phyloP scores from a whole-genome alignment of 2,113 vertebrate genomes.

The Pimephales promelas region DNA sequence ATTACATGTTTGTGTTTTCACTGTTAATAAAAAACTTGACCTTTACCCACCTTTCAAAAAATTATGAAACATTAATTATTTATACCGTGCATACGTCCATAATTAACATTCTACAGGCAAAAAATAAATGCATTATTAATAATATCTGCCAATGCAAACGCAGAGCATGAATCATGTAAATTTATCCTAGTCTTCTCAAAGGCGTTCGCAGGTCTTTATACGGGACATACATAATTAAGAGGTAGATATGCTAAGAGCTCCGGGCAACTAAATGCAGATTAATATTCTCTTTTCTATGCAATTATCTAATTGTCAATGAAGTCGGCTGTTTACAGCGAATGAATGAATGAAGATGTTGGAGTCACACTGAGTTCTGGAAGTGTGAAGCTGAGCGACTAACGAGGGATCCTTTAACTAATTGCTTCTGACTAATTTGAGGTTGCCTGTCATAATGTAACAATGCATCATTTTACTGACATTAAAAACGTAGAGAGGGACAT shows the following conservation, averaged over 20 bases:
- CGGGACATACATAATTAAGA: background rate
- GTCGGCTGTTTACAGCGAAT: constrained; percentile 20
- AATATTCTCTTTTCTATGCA: constrained; percentile 5
- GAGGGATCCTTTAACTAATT: constrained; percentile 64
- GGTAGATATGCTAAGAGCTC: background rate
- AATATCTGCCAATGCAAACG: background rate
- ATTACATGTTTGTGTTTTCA: constrained; percentile 18
- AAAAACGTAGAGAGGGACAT: constrained; percentile 17
- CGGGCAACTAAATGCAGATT: background rate
- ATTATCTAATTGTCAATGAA: background rate
- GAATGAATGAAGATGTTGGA: constrained; percentile 39
- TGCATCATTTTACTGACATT: constrained; percentile 54
- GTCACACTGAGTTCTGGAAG: background rate
- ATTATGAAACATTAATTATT: constrained; percentile 33
- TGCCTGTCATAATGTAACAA: constrained; percentile 61
- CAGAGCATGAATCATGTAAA: background rate
- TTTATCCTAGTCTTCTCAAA: background rate
- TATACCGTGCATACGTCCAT: background rate
- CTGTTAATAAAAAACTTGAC: background rate
- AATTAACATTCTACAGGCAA: constrained; percentile 12
- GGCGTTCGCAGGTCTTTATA: background rate
- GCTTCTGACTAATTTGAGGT: constrained; percentile 61
- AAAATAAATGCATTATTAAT: background rate
- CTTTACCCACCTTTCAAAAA: constrained; percentile 27
- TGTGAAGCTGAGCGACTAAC: constrained; percentile 57